Evolutionary conservation across 2,113 vertebrate species (phyloP).

Genomic region (Sinocyclocheilus grahami): DNA sequence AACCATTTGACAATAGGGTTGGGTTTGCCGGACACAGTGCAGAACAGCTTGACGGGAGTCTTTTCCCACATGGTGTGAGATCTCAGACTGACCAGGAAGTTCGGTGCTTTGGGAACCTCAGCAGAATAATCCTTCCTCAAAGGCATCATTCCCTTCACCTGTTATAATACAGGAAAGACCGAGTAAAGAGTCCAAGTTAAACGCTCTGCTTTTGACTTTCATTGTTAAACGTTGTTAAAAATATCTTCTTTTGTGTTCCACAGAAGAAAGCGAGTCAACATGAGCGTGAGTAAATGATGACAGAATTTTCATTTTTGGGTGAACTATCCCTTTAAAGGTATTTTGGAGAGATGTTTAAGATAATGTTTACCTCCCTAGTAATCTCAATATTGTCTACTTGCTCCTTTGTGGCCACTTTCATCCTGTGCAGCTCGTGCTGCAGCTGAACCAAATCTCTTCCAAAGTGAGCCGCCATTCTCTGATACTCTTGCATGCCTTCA

Average conservation of each 20-base stretch:
- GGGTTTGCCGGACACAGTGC: constrained; percentile 90
- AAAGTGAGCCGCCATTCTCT: constrained; percentile 70
- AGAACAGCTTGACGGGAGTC: constrained; percentile 89
- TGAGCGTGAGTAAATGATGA: neutral
- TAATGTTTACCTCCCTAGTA: constrained; percentile 69
- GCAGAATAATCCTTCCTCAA: constrained; percentile 72
- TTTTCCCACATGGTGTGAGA: constrained; percentile 94
- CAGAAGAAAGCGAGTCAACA: too few species aligned
- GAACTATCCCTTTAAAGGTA: too few species aligned
- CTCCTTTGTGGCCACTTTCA: constrained; percentile 72
- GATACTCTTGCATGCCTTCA: constrained; percentile 74
- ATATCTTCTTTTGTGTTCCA: neutral
- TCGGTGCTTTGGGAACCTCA: constrained; percentile 82
- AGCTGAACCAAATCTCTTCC: constrained; percentile 72
- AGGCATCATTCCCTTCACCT: constrained; percentile 82
- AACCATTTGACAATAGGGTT: constrained; percentile 93
- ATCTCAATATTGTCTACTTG: constrained; percentile 74
- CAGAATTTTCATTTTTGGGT: too few species aligned
- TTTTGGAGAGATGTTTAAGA: neutral
- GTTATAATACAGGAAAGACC: neutral
- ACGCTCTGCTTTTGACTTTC: neutral
- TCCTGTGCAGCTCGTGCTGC: constrained; percentile 76
- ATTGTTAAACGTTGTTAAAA: neutral
- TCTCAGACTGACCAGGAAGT: constrained; percentile 88
- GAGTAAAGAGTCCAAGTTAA: too few species aligned